Percentiles rank a stretch among this genome's conserved stretches.
These are phyloP conservation scores for Drosophila tripunctata DNA, from an alignment of 2,888 invertebrate species.

Conservation along the genomic window DNA sequence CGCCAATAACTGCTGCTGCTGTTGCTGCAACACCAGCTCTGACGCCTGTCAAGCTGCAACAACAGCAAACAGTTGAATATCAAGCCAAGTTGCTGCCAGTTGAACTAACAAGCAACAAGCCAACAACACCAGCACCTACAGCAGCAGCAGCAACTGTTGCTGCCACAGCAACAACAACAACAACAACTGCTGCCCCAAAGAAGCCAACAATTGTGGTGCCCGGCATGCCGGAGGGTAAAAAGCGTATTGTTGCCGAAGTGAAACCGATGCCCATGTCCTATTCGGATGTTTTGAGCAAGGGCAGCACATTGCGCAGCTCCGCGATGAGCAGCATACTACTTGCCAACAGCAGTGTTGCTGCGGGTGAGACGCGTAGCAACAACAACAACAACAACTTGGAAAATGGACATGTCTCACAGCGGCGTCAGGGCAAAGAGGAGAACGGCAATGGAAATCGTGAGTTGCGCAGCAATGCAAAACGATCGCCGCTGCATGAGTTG, in stretches of 20 bases:
- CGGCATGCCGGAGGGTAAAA: constrained; percentile 76
- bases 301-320: constrained; percentile 51
- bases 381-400: constrained; percentile 54
- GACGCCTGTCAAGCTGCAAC: constrained; percentile 33
- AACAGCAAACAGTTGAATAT: constrained; percentile 28
- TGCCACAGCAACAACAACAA: constrained; percentile 30
- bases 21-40: constrained; percentile 14
- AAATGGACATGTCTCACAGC: constrained; percentile 33
- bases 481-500: constrained; percentile 84
- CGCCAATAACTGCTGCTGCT: neutral
- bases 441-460: constrained; percentile 39
- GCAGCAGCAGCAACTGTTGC: constrained; percentile 24
- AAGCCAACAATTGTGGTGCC: constrained; percentile 49
- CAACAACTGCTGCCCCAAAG: constrained; percentile 39
- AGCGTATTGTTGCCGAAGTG: constrained; percentile 92
- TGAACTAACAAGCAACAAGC: constrained; percentile 12
- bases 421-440: constrained; percentile 61
- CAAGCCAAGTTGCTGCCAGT: constrained; percentile 12
- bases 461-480: constrained; percentile 72
- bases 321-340: constrained; percentile 15
- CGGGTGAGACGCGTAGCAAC: constrained; percentile 35
- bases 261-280: constrained; percentile 94
- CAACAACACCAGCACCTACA: constrained; percentile 23
- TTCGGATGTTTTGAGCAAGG: constrained; percentile 92
- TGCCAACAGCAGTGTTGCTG: constrained; percentile 16